phyloP scores from a whole-genome alignment of 1,140 invertebrate species.

The Patella vulgata region DNA sequence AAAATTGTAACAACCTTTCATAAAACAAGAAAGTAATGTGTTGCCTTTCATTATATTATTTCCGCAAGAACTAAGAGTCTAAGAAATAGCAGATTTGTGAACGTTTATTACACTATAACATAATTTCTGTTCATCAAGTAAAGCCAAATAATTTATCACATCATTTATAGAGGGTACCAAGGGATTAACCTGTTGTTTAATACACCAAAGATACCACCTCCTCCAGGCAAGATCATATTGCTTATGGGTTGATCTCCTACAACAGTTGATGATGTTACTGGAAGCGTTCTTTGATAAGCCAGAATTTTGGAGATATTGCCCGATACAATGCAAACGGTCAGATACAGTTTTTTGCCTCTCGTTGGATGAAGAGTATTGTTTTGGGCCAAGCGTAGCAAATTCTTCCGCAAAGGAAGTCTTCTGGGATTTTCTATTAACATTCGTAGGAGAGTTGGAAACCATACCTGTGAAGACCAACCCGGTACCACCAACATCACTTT shows the following conservation, averaged over 20 bases:
- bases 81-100: conserved; percentile 12
- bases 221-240: conserved; percentile 22
- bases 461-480: too few relatives aligned
- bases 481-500: too few relatives aligned
- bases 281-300: conserved; percentile 11
- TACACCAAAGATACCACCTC: conserved; percentile 18
- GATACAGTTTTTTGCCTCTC: neutral
- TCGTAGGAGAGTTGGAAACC: too few relatives aligned
- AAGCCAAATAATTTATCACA: conserved; percentile 11
- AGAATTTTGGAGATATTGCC: conserved; percentile 3
- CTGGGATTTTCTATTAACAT: too few relatives aligned
- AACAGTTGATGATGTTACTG: conserved; percentile 7
- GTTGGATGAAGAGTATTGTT: too few relatives aligned
- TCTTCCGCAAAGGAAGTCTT: too few relatives aligned
- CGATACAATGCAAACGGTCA: conserved; percentile 10
- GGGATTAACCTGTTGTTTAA: conserved; percentile 2
- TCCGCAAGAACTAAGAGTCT: too few relatives aligned
- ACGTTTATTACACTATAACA: conserved; percentile 20
- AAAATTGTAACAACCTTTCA: conserved; percentile 18
- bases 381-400: too few relatives aligned
- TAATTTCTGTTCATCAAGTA: neutral
- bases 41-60: neutral
- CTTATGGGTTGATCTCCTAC: conserved; percentile 16
- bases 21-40: conserved; percentile 9
- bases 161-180: conserved; percentile 9